These are phyloP conservation scores for Coluber constrictor DNA, from an alignment of 2,797 vertebrate species.

Conservation along the genomic window DNA sequence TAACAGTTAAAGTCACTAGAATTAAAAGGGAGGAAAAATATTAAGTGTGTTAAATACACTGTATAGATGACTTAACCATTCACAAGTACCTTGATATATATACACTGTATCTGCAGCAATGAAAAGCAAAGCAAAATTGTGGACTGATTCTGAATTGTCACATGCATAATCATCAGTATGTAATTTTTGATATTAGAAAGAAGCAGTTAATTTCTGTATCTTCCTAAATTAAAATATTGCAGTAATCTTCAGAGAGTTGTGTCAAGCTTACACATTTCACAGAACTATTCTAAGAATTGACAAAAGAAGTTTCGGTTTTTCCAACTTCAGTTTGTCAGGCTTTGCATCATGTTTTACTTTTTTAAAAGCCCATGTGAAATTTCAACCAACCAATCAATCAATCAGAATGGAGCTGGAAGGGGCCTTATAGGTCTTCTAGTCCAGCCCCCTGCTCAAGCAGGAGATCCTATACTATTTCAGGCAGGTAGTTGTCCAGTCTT, in stretches of 20 bases:
- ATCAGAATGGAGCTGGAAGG: neutral
- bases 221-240: neutral
- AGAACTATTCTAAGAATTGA: neutral
- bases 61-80: neutral
- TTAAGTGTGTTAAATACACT: neutral
- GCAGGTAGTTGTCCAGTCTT: neutral
- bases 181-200: constrained; percentile 13
- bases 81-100: constrained; percentile 21
- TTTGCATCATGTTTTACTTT: neutral
- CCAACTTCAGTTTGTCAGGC: neutral
- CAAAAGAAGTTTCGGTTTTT: neutral
- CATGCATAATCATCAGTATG: neutral
- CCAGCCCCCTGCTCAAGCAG: neutral
- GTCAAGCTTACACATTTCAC: neutral
- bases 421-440: neutral
- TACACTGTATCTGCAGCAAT: neutral
- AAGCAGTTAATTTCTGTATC: neutral
- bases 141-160: constrained; percentile 22
- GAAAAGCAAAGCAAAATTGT: constrained; percentile 34
- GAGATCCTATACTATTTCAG: neutral
- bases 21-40: neutral
- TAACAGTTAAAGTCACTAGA: neutral
- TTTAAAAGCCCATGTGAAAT: neutral
- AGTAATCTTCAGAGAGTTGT: constrained; percentile 17
- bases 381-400: neutral